phyloP scores from a whole-genome alignment of 2,113 vertebrate species.

The Cyprichromis sp. region DNA sequence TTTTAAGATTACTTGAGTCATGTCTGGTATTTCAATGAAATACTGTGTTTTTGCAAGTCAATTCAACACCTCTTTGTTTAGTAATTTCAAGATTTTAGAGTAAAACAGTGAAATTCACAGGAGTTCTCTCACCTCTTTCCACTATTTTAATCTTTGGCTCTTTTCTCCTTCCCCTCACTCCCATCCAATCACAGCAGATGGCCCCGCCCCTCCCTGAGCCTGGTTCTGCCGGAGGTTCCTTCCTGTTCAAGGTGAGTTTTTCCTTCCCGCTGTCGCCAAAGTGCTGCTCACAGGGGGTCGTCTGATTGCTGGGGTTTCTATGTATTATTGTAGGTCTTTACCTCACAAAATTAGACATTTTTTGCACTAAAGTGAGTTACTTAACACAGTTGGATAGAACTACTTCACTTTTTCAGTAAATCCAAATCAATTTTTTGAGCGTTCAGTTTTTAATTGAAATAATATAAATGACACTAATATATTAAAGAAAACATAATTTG shows the following conservation, averaged over 20 bases:
- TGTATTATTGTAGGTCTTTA: neutral
- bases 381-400: neutral
- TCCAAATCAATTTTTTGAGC: neutral
- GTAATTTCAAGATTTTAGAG: neutral
- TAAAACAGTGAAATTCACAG: neutral
- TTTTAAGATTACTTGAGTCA: neutral
- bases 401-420: neutral
- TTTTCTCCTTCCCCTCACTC: neutral
- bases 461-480: neutral
- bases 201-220: accelerated
- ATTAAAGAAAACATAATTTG: neutral
- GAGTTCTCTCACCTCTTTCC: neutral
- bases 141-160: neutral
- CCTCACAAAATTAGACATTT: neutral
- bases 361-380: neutral
- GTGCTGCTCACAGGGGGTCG: neutral
- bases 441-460: neutral
- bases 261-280: neutral
- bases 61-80: neutral
- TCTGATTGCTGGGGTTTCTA: neutral
- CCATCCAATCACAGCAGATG: accelerated
- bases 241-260: neutral
- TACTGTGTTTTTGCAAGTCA: neutral
- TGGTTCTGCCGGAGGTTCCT: accelerated
- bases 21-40: neutral